A percentile compares a stretch with the other conserved stretches of the same genome.
Evolutionary conservation across 2,888 invertebrate species (phyloP).

Genomic region (Acleris emargana): DNA sequence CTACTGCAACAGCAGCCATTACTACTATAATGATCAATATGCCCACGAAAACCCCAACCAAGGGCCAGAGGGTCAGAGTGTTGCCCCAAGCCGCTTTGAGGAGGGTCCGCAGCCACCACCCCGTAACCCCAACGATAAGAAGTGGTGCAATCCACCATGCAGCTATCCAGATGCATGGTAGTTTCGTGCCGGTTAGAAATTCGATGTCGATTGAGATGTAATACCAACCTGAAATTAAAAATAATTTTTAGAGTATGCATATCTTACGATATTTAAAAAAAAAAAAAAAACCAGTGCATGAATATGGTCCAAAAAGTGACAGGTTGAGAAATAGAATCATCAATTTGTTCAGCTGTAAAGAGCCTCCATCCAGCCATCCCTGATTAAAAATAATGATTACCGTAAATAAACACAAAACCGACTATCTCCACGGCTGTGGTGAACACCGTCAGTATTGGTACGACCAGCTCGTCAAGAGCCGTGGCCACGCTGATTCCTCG

Average conservation of each 20-base stretch:
- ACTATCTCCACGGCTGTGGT: constrained; percentile 68
- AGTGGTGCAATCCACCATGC: constrained; percentile 70
- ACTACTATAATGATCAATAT: constrained; percentile 67
- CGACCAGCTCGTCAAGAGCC: constrained; percentile 65
- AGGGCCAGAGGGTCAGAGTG: constrained; percentile 62
- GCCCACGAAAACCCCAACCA: constrained; percentile 60
- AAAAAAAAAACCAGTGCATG: too few species aligned
- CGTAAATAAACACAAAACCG: constrained; percentile 76
- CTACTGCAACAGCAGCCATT: constrained; percentile 70
- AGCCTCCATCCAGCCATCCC: too few species aligned
- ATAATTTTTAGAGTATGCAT: background rate
- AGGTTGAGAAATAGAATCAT: too few species aligned
- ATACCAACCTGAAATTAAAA: constrained; percentile 66
- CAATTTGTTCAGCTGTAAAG: too few species aligned
- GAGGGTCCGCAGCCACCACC: constrained; percentile 73
- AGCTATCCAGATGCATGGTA: constrained; percentile 67
- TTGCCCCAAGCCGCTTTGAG: constrained; percentile 58
- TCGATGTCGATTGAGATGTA: constrained; percentile 70
- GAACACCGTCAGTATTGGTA: constrained; percentile 68
- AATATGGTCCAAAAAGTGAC: too few species aligned
- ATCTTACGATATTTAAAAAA: too few species aligned
- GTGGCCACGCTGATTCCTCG: constrained; percentile 64
- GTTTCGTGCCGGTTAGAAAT: constrained; percentile 68
- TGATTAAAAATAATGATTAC: constrained; percentile 48
- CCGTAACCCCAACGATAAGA: constrained; percentile 63